phyloP scores from a whole-genome alignment of 2,113 vertebrate species.

The Phaethornis superciliosus region DNA sequence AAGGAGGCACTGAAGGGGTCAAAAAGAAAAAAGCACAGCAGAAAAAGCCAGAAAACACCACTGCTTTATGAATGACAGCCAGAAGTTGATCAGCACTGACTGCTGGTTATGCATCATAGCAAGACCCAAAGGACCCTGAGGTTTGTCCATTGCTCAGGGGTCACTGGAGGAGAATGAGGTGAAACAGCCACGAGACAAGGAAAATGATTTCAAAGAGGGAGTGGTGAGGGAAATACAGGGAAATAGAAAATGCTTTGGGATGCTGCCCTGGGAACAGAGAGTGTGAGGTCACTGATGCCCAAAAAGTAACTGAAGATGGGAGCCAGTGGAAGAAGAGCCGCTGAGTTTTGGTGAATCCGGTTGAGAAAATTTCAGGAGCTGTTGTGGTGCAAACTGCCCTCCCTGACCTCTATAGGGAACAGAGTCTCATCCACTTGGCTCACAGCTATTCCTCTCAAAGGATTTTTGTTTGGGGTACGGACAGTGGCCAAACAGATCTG shows the following conservation, averaged over 20 bases:
- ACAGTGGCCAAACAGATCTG: not conserved
- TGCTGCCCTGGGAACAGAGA: not conserved
- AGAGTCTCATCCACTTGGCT: not conserved
- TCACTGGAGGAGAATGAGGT: not conserved
- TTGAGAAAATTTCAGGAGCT: not conserved
- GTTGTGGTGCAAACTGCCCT: not conserved
- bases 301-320: not conserved
- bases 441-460: not conserved
- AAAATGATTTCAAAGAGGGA: not conserved
- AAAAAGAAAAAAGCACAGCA: not conserved
- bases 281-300: not conserved
- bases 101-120: rapidly evolving
- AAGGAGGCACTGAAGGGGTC: not conserved
- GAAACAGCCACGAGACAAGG: not conserved
- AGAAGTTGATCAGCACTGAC: not conserved
- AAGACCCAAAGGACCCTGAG: not conserved
- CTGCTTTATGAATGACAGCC: not conserved
- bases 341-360: not conserved
- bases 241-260: rapidly evolving
- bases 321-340: not conserved
- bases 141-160: not conserved
- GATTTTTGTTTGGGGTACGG: not conserved
- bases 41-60: not conserved
- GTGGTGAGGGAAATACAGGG: not conserved
- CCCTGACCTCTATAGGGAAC: rapidly evolving